These are phyloP conservation scores for Bombus pyrosoma DNA, from an alignment of 1,140 invertebrate species.

Conservation along the genomic window DNA sequence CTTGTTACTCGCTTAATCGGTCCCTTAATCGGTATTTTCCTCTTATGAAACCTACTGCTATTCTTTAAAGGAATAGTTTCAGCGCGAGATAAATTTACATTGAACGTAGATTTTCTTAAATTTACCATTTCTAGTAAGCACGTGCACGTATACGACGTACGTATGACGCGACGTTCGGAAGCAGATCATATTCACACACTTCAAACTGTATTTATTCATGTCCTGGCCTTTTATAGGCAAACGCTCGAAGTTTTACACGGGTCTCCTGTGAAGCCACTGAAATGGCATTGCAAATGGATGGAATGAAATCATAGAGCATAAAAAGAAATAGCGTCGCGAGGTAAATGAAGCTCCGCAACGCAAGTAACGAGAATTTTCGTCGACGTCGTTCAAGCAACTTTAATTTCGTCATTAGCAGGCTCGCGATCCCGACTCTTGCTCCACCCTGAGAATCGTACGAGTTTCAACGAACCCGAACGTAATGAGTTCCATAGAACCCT, in stretches of 20 bases:
- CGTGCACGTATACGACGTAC: no score
- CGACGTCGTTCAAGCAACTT: slow-evolving; percentile 32
- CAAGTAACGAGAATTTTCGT: slow-evolving; percentile 29
- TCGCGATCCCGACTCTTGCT: not conserved
- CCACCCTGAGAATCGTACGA: not conserved
- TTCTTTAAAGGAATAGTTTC: no score
- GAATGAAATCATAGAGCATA: not conserved
- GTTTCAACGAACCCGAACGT: slow-evolving; percentile 32
- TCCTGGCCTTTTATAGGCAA: not conserved
- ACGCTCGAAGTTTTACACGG: not conserved
- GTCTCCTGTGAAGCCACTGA: not conserved
- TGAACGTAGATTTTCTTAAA: no score
- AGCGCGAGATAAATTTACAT: no score
- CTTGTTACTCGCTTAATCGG: not conserved
- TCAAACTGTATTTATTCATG: not conserved
- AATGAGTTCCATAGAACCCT: slow-evolving; percentile 49
- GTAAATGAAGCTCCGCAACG: not conserved
- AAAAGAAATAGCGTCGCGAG: not conserved
- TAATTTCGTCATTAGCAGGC: slow-evolving; percentile 49
- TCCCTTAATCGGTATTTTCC: not conserved
- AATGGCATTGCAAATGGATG: not conserved
- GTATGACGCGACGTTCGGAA: no score
- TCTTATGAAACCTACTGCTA: no score
- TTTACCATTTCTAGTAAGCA: no score
- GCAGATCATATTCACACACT: no score